Evolutionary conservation across 2,888 invertebrate genomes (phyloP).

Genomic region (Toxonevra muliebris): DNA sequence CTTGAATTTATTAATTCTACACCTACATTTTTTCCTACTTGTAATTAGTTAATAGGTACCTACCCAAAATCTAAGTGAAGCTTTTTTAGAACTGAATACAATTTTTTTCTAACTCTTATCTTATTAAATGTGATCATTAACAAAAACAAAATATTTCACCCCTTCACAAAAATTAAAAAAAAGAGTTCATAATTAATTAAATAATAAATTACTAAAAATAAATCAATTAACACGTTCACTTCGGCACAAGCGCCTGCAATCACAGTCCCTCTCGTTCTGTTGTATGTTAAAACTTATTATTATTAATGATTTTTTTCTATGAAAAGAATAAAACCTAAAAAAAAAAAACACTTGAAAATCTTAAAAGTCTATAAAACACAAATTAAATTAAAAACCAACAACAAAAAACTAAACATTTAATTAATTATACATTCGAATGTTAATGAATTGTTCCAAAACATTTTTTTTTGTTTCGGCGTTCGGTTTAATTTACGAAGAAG

Average conservation of each 20-base stretch:
- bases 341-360: conserved; percentile 2
- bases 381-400: conserved; percentile 13
- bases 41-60: too few relatives aligned
- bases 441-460: conserved; percentile 54
- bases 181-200: conserved; percentile 55
- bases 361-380: background rate
- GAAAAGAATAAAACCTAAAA: background rate
- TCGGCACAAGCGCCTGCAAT: conserved; percentile 31
- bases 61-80: too few relatives aligned
- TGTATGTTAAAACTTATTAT: conserved; percentile 43
- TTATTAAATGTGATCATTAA: too few relatives aligned
- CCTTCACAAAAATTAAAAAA: conserved; percentile 33
- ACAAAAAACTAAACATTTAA: conserved; percentile 8
- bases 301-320: conserved; percentile 35
- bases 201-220: conserved; percentile 54
- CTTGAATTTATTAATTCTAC: too few relatives aligned
- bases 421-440: conserved; percentile 41
- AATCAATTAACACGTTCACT: conserved; percentile 48
- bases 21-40: too few relatives aligned
- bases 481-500: conserved; percentile 3
- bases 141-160: background rate
- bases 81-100: too few relatives aligned
- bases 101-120: too few relatives aligned
- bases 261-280: conserved; percentile 18
- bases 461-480: conserved; percentile 42